Evolutionary conservation across 2,888 invertebrate species (phyloP), one percentile per base, ranked within the genome.

Genomic region (Hedya salicella): DNA sequence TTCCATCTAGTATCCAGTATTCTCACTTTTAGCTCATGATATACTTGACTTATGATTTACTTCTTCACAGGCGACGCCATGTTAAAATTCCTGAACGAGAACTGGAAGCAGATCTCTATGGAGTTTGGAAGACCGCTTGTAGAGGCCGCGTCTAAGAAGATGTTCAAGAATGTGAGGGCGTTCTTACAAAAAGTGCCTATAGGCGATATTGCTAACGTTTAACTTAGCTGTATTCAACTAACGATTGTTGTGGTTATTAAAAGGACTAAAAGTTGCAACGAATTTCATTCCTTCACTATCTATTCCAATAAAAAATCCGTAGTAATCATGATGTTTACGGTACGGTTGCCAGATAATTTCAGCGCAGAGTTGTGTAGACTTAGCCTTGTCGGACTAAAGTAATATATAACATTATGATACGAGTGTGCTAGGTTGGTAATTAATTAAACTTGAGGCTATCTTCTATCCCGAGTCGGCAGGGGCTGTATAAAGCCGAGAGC

Each of bases 61-160:
- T 68, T 17, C 36, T 79, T 77, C n/a, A 25, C 73, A 90, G 91
- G 88, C 80, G 82, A 86, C 0, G 56, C 83, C 0, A 83, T 87
- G 81, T 70, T 84, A 9, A 69, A 39, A 0, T 87, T 89, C 69
- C 67, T 90, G 39, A 91, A 90, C 61, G 80, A 85, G 0, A 90
- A 90, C 57, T 90, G 88, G 88, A 81, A 86, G 42, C 77, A 83
- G 60, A 75, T 91, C 1, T 78, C 84, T 0, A 1, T 40, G 0
- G 88, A 90, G 65, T 91, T 90, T 25, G 91, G 89, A 30, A 76
- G 69, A 49, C 91, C 91, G 0, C 67, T 90, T 21, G 69, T 89
- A 66, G 80, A 86, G 0, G 73, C 68, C 0, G 76, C 81, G 0
- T 78, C 83, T 0, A 83, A 81, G 49, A 81, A 73, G 17, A 46